phyloP scores from a whole-genome alignment of 1,140 invertebrate genomes.

The Drosophila nigrodunni region DNA sequence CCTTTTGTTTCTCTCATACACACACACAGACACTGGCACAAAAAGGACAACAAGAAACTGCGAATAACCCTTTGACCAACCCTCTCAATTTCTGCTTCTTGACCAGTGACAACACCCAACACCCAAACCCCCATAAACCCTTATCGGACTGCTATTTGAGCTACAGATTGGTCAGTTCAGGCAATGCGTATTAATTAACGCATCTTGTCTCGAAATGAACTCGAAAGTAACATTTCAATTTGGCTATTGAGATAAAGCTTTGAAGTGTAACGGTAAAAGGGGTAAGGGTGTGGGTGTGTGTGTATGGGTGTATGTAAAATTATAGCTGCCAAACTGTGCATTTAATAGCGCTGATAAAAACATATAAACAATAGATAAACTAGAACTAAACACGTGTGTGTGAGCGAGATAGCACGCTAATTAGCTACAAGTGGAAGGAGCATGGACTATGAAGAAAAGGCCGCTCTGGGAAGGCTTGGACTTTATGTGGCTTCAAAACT shows the following conservation, averaged over 20 bases:
- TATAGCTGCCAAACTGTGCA: constrained; percentile 25
- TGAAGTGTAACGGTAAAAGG: constrained; percentile 16
- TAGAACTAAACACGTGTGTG: constrained; percentile 4
- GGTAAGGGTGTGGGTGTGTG: background rate
- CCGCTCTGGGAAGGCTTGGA: background rate
- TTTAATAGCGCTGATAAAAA: constrained; percentile 60
- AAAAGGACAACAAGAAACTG: constrained; percentile 67
- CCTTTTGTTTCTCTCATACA: constrained; percentile 55
- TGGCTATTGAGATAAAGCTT: constrained; percentile 10
- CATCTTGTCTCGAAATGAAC: constrained; percentile 11
- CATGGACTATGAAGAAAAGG: background rate
- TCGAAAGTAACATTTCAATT: constrained; percentile 44
- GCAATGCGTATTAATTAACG: constrained; percentile 54
- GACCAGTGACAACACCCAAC: background rate
- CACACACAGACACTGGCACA: constrained; percentile 29
- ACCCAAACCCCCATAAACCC: background rate
- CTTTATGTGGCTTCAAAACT: constrained; percentile 29
- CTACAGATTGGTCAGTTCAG: constrained; percentile 33
- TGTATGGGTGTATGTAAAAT: background rate
- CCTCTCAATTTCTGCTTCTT: background rate
- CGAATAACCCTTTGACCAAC: constrained; percentile 6
- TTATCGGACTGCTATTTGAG: too few species aligned
- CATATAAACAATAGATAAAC: constrained; percentile 59
- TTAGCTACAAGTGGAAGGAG: constrained; percentile 8
- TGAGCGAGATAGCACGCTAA: constrained; percentile 9